A percentile compares a stretch with the other conserved stretches of the same genome.
Evolutionary conservation across 35 echinoderm and acorn worm genomes (phyloP).

Genomic region (Lytechinus pictus): DNA sequence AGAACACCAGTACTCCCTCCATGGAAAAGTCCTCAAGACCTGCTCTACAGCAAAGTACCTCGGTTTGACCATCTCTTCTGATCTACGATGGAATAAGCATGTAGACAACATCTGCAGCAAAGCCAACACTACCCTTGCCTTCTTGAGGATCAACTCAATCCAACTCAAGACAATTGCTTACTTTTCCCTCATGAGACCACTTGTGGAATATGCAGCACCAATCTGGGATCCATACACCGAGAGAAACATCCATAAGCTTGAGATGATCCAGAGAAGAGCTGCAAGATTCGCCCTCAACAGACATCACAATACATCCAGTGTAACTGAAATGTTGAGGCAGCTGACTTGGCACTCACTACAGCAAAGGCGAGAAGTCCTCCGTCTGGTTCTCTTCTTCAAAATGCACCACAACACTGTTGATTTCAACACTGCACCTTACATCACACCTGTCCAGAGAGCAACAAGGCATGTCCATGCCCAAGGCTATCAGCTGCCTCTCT

Average conservation of each 20-base stretch:
- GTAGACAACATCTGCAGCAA: background rate
- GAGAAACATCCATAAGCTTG: too few species aligned
- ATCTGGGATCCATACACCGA: background rate
- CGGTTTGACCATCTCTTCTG: background rate
- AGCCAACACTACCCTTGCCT: background rate
- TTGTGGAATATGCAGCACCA: background rate
- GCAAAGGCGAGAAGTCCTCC: background rate
- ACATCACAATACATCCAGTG: slow-evolving; percentile 3
- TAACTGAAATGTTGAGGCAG: background rate
- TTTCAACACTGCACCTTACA: background rate
- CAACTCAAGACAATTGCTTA: background rate
- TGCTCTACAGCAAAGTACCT: background rate
- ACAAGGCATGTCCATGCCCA: too few species aligned
- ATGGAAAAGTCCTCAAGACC: background rate
- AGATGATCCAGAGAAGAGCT: background rate
- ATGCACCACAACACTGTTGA: background rate
- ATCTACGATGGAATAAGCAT: background rate
- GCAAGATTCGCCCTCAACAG: background rate
- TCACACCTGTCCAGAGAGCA: too few species aligned
- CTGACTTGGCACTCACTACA: background rate
- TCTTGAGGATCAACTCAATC: background rate
- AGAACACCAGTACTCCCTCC: background rate
- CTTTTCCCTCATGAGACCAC: background rate
- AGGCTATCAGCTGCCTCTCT: too few species aligned
- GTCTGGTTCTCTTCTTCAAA: background rate